Conservation (phyloP, 2,113 vertebrate species). For the Sylvia atricapilla region DNA sequence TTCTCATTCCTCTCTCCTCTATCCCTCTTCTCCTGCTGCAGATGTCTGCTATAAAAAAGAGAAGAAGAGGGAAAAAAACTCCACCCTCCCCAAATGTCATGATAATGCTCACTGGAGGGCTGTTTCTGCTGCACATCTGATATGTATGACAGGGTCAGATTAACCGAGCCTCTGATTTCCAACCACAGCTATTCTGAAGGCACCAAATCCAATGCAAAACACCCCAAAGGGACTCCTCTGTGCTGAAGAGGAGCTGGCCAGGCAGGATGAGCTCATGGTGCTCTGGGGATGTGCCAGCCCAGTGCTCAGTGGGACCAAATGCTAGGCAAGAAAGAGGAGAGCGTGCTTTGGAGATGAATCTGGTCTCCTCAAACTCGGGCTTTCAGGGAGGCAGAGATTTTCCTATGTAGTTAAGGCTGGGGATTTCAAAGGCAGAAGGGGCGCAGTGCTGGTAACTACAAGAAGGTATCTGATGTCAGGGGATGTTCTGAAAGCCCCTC, state of each 20-base stretch:
- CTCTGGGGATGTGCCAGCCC: neutral
- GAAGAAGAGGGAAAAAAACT: neutral
- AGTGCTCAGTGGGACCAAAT: neutral
- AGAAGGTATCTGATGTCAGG: neutral
- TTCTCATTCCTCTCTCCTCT: neutral
- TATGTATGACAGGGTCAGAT: constrained; percentile 51
- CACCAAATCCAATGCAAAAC: constrained; percentile 36
- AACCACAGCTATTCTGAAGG: constrained; percentile 50
- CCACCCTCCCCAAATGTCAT: constrained; percentile 35
- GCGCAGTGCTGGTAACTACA: neutral
- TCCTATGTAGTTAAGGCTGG: neutral
- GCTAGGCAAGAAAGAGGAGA: neutral
- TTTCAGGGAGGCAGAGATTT: neutral
- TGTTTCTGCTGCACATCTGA: constrained; percentile 60
- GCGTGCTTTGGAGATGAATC: neutral
- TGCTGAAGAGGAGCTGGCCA: neutral
- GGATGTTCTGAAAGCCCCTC: neutral
- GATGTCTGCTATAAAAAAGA: constrained; percentile 49
- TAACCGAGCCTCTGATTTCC: constrained; percentile 53
- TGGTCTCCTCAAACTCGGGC: neutral
- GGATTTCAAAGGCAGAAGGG: neutral
- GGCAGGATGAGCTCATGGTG: neutral
- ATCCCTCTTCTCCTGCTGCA: constrained; percentile 10
- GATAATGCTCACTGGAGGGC: constrained; percentile 47
- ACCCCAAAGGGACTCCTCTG: constrained; percentile 14